These are phyloP conservation scores for Taphrorychus bicolor DNA, from an alignment of 2,888 invertebrate species.

Conservation along the genomic window DNA sequence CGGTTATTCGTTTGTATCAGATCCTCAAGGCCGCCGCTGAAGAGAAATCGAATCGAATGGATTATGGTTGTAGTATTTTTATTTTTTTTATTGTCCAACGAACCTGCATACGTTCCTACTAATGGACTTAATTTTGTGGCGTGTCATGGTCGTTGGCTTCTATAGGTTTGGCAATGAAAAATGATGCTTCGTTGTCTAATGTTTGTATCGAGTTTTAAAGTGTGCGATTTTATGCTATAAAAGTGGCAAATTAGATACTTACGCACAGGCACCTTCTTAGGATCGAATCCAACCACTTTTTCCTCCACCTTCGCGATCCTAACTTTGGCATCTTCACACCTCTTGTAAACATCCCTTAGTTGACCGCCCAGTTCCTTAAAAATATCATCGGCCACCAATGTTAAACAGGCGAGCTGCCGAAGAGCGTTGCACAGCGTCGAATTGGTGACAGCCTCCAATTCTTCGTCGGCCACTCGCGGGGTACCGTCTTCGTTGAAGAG, in stretches of 20 bases:
- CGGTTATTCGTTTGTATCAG: conserved; percentile 21
- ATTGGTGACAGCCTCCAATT: conserved; percentile 87
- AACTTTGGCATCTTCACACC: conserved; percentile 74
- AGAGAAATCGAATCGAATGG: conserved; percentile 34
- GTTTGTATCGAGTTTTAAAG: neutral
- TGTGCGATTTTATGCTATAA: too few relatives aligned
- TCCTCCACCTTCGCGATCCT: conserved; percentile 76
- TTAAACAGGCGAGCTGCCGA: conserved; percentile 84
- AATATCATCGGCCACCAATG: conserved; percentile 83
- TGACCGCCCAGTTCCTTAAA: conserved; percentile 82
- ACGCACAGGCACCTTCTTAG: conserved; percentile 93
- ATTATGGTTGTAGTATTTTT: neutral
- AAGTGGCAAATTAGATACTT: conserved; percentile 64
- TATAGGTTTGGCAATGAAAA: neutral
- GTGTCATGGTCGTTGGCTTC: neutral
- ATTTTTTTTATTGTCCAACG: neutral
- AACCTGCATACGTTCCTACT: neutral
- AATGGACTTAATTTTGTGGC: neutral
- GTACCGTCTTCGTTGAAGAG: conserved; percentile 68
- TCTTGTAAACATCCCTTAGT: conserved; percentile 75
- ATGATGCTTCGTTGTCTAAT: neutral
- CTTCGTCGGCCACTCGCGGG: conserved; percentile 71
- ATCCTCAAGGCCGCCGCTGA: conserved; percentile 14
- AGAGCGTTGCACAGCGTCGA: conserved; percentile 85
- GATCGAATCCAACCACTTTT: conserved; percentile 77